phyloP scores from a whole-genome alignment of 2,797 vertebrate genomes.

The Onychomys arenicola region DNA sequence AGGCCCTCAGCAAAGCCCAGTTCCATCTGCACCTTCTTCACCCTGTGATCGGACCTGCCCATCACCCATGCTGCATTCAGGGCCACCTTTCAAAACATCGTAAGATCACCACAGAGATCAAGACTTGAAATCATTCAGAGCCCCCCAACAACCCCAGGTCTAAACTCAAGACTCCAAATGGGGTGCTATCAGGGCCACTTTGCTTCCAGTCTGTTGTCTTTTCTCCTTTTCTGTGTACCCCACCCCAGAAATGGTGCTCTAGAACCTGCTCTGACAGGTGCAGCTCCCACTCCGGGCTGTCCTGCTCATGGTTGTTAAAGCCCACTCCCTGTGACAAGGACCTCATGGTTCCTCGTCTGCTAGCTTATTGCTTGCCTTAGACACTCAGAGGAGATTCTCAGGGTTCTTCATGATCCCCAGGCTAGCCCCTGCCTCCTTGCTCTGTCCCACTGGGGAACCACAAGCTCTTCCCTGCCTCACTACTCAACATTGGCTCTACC shows the following conservation, averaged over 20 bases:
- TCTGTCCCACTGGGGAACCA: too few species aligned
- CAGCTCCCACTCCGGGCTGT: not conserved
- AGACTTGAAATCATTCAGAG: not conserved
- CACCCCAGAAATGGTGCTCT: not conserved
- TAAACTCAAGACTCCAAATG: not conserved
- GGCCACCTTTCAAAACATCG: not conserved
- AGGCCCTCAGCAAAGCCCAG: too few species aligned
- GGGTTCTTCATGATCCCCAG: not conserved
- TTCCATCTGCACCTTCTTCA: not conserved
- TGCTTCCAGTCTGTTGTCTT: not conserved
- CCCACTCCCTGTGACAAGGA: not conserved
- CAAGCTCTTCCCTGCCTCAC: not conserved
- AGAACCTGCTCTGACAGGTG: not conserved
- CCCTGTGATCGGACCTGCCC: not conserved
- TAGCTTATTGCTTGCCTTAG: not conserved
- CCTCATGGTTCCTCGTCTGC: not conserved
- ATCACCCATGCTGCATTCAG: rapidly evolving
- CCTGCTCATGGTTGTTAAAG: not conserved
- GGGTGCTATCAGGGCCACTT: rapidly evolving
- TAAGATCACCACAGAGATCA: not conserved
- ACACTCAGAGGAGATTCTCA: not conserved
- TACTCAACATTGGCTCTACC: too few species aligned
- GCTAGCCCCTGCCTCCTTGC: rapidly evolving
- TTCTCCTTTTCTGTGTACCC: not conserved
- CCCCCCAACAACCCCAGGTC: not conserved